Conservation (phyloP, 1,140 invertebrate genomes). For the Diorhabda elongata region DNA sequence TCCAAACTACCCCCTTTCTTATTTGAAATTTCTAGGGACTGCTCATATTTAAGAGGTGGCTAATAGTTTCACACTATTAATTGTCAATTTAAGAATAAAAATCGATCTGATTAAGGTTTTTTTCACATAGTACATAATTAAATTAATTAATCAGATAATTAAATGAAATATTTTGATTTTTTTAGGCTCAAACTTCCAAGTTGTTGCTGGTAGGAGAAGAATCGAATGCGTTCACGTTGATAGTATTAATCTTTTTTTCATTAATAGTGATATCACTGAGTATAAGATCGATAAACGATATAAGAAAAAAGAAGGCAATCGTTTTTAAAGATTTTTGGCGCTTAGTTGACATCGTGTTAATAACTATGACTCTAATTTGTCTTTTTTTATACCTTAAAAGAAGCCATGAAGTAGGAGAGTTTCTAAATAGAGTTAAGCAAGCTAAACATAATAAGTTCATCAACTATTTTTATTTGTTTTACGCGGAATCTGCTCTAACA, state of each 20-base stretch:
- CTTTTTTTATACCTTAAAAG: constrained; percentile 20
- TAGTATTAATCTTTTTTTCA: constrained; percentile 5
- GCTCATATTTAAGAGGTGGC: no score
- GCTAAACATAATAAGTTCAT: constrained; percentile 34
- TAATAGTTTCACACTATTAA: no score
- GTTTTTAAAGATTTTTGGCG: constrained; percentile 21
- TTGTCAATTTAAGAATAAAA: no score
- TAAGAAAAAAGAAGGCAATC: constrained; percentile 6
- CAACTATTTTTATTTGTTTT: constrained; percentile 34
- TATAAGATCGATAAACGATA: constrained; percentile 8
- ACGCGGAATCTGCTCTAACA: constrained; percentile 23
- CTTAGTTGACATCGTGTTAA: constrained; percentile 22
- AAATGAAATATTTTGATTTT: constrained; percentile 6
- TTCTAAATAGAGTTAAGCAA: constrained; percentile 21
- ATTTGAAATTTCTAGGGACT: no score
- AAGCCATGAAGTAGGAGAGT: constrained; percentile 13
- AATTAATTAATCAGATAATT: not conserved
- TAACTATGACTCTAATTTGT: constrained; percentile 21
- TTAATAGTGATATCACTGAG: not conserved
- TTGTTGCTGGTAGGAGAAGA: constrained; percentile 19
- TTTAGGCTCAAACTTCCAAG: constrained; percentile 13
- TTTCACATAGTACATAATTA: no score
- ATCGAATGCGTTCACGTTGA: not conserved
- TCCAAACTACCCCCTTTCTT: no score
- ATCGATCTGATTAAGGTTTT: no score